Evolutionary conservation across 2,888 invertebrate genomes (phyloP).

Genomic region (Cephus pulcher): DNA sequence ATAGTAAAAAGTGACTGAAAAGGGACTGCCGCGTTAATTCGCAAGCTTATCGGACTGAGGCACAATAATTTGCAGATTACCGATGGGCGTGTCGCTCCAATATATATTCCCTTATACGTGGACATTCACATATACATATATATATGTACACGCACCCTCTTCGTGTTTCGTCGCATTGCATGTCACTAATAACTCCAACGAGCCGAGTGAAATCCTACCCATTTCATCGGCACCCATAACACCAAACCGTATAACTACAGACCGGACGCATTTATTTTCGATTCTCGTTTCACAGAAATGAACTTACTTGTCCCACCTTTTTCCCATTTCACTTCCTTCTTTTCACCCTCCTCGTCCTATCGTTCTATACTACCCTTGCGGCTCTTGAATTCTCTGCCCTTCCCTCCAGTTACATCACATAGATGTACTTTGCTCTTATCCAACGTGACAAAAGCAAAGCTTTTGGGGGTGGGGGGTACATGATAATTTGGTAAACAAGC

Average conservation of each 20-base stretch:
- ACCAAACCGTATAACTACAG: neutral
- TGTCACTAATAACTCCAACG: neutral
- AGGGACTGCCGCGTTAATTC: neutral
- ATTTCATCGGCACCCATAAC: neutral
- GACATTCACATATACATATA: neutral
- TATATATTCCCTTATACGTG: neutral
- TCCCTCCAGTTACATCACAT: neutral
- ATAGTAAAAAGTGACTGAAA: neutral
- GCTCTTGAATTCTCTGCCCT: neutral
- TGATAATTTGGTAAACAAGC: neutral
- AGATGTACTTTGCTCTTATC: neutral
- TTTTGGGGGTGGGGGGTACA: neutral
- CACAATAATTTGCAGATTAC: neutral
- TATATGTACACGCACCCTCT: neutral
- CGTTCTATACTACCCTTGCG: neutral
- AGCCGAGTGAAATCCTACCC: neutral
- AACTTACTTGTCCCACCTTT: neutral
- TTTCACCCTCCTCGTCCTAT: neutral
- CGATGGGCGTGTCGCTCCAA: neutral
- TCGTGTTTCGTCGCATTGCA: neutral
- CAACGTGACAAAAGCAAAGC: neutral
- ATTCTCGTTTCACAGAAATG: neutral
- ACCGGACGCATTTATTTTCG: neutral
- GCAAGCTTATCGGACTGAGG: neutral
- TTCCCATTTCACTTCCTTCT: neutral